phyloP scores from a whole-genome alignment of 2,888 invertebrate species.

The Nomada flava region DNA sequence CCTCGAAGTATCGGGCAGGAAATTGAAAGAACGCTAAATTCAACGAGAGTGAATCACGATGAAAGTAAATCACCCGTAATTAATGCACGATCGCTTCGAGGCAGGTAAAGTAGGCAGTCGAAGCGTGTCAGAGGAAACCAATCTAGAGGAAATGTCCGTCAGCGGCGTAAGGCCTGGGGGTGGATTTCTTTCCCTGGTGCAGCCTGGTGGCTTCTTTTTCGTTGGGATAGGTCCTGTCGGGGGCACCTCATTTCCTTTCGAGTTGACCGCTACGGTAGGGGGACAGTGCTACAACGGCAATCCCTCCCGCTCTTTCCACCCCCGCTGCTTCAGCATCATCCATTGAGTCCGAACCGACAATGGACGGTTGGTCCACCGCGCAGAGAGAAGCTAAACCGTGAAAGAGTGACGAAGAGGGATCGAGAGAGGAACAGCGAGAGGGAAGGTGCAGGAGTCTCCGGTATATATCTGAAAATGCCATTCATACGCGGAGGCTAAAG shows the following conservation, averaged over 20 bases:
- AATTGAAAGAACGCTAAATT: too few relatives aligned
- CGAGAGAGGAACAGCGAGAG: conserved; percentile 9
- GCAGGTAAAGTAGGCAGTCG: conserved; percentile 42
- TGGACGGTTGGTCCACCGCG: conserved; percentile 71
- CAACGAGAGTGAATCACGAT: neutral
- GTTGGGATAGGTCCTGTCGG: conserved; percentile 74
- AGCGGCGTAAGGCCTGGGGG: conserved; percentile 46
- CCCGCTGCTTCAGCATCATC: conserved; percentile 64
- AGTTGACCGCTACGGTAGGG: conserved; percentile 57
- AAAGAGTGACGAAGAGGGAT: conserved; percentile 35
- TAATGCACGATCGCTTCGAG: conserved; percentile 11
- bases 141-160: conserved; percentile 60
- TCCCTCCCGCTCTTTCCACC: conserved; percentile 44
- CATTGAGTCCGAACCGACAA: conserved; percentile 72
- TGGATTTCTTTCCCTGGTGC: conserved; percentile 60
- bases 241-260: conserved; percentile 75
- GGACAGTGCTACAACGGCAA: conserved; percentile 67
- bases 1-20: too few relatives aligned
- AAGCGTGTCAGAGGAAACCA: conserved; percentile 35
- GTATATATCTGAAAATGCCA: conserved; percentile 70
- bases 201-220: conserved; percentile 70
- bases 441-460: conserved; percentile 22
- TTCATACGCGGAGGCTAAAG: conserved; percentile 69
- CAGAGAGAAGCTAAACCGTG: conserved; percentile 63
- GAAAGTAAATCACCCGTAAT: conserved; percentile 20